These are phyloP conservation scores for Neoascia interrupta DNA, from an alignment of 2,888 invertebrate species.

Conservation along the genomic window DNA sequence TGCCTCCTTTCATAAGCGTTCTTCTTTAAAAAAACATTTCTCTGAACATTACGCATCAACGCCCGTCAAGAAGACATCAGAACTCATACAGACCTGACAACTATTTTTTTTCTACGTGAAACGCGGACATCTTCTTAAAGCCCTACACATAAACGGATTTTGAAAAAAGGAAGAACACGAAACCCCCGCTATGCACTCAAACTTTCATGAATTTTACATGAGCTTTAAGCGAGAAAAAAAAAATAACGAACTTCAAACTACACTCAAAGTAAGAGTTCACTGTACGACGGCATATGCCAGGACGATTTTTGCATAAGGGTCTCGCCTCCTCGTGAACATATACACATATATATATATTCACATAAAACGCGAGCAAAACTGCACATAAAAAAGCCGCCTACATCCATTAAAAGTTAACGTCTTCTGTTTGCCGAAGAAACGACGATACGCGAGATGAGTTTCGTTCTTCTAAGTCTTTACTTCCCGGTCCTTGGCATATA, in stretches of 20 bases:
- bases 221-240: constrained; percentile 50
- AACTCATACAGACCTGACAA: too few species aligned
- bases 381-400: too few species aligned
- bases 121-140: too few species aligned
- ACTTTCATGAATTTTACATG: constrained; percentile 67
- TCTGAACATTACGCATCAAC: too few species aligned
- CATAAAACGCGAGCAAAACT: constrained; percentile 20
- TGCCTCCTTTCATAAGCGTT: too few species aligned
- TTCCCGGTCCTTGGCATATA: constrained; percentile 35
- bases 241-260: constrained; percentile 61
- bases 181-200: constrained; percentile 48
- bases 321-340: constrained; percentile 32
- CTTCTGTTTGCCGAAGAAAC: constrained; percentile 7
- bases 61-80: too few species aligned
- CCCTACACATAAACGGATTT: too few species aligned
- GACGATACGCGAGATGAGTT: constrained; percentile 24
- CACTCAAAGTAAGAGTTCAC: constrained; percentile 56
- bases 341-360: too few species aligned
- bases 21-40: too few species aligned
- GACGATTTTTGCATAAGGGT: constrained; percentile 63
- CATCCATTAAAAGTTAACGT: constrained; percentile 39
- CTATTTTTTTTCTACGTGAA: too few species aligned
- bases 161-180: too few species aligned
- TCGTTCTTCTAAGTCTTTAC: constrained; percentile 33
- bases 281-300: constrained; percentile 66